Conservation (phyloP, 2,888 invertebrate genomes). For the Cylindroiulus punctatus region DNA sequence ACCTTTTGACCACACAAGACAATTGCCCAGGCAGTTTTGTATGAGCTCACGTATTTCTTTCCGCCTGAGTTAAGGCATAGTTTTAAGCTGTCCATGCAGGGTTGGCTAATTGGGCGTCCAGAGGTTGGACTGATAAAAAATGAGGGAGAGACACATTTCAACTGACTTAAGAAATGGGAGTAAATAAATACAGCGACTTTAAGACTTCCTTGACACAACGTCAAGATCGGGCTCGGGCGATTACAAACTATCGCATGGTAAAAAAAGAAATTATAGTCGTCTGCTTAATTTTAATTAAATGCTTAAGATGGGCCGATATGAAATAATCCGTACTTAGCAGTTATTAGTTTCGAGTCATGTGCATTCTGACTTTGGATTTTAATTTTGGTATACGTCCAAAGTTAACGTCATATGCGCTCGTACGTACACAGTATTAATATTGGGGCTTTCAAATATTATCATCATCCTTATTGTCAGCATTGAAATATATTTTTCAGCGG, state of each 20-base stretch:
- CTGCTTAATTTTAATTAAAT: not conserved
- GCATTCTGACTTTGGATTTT: too few species aligned
- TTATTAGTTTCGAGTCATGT: too few species aligned
- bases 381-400: too few species aligned
- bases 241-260: not conserved
- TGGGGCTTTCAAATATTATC: too few species aligned
- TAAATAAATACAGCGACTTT: not conserved
- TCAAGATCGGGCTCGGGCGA: not conserved
- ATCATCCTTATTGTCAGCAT: too few species aligned
- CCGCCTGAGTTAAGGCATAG: slow-evolving; percentile 3
- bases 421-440: too few species aligned
- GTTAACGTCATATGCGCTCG: too few species aligned
- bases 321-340: too few species aligned
- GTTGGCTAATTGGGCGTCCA: slow-evolving; percentile 27
- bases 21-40: slow-evolving; percentile 1
- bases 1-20: slow-evolving; percentile 25
- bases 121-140: not conserved
- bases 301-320: too few species aligned
- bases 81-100: not conserved
- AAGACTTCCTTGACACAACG: not conserved
- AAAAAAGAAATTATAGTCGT: not conserved
- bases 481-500: too few species aligned
- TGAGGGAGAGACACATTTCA: not conserved
- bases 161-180: not conserved
- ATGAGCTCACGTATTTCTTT: not conserved